Conservation (phyloP, 2,888 invertebrate genomes). For the Tinea pellionella region DNA sequence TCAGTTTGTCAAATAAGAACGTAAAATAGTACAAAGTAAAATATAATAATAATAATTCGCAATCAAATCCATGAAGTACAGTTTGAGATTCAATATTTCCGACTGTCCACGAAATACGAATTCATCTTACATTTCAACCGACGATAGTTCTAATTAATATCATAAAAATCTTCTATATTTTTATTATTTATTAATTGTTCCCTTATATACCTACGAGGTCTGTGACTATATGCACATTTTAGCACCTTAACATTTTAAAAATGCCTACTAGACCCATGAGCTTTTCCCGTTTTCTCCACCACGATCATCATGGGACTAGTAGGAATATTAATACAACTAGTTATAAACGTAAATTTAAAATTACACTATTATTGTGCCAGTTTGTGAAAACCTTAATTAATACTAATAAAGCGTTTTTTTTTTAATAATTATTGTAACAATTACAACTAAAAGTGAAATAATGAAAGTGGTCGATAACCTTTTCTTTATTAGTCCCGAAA, state of each 20-base stretch:
- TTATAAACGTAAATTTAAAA: background rate
- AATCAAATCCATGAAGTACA: background rate
- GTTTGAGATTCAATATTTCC: background rate
- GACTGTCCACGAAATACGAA: too few relatives aligned
- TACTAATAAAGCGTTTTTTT: conserved; percentile 58
- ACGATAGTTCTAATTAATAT: too few relatives aligned
- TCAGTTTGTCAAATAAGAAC: too few relatives aligned
- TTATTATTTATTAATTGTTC: conserved; percentile 51
- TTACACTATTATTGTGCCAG: background rate
- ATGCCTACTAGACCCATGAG: background rate
- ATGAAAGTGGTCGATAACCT: too few relatives aligned
- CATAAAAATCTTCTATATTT: conserved; percentile 20
- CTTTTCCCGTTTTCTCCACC: background rate
- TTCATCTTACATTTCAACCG: too few relatives aligned
- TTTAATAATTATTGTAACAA: too few relatives aligned
- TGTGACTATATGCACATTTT: conserved; percentile 22
- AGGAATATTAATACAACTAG: background rate
- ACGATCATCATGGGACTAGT: background rate
- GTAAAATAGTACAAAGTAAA: conserved; percentile 8
- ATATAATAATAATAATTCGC: background rate
- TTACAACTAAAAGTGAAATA: conserved; percentile 22
- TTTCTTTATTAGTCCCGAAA: too few relatives aligned
- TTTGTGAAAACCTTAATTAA: background rate
- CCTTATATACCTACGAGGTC: conserved; percentile 56
- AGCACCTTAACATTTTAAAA: conserved; percentile 4